Evolutionary conservation across 2,797 vertebrate genomes (phyloP), one percentile per base, ranked within the genome.

Genomic region (Hydrocynus forskahlii): DNA sequence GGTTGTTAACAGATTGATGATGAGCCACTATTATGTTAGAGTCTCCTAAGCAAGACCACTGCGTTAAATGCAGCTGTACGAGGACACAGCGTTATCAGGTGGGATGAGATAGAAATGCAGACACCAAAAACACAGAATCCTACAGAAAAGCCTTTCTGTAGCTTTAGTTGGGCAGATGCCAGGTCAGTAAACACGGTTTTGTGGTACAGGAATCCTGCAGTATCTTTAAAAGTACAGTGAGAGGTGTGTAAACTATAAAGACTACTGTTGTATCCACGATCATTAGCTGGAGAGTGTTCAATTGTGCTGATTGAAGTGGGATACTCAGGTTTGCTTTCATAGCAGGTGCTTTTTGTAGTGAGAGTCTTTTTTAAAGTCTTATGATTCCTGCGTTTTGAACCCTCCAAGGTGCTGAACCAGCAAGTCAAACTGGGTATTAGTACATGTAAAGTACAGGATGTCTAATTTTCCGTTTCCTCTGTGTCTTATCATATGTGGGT

Each of bases 401-500:
- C 67, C 48, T 67, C 75, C 63, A 23, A 29, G 75, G 75, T 76
- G 48, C 75, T 76, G 74, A 76, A 64, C 14, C 19, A 16, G 57
- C 57, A 60, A 19, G 38, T 50, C 67, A 21, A 9, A 17, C 38
- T 52, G 45, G 5, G 13, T 45, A n/a, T 70, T 48, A 70, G 23
- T 29, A 35, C 29, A 17, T 29, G 13, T 13, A 29, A 25, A 70
- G 21, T 52, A 16, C 29, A 72, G 13, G 23, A 19, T 71, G 48
- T 57, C 16, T 23, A 14, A 76, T 48, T 48, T 21, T 29, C 29
- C 29, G 3, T 76, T 64, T 23, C 19, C 19, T 63, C 9, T 17
- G 14, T 83, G 21, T 82, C 23, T 78, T 48, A 29, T 25, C 72
- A 83, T 80, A n/a, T 70, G 25, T 86, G 55, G 85, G 69, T 82